Conservation (phyloP, 92 coral and sea anemone genomes). For the Zoanthus solanderi region DNA sequence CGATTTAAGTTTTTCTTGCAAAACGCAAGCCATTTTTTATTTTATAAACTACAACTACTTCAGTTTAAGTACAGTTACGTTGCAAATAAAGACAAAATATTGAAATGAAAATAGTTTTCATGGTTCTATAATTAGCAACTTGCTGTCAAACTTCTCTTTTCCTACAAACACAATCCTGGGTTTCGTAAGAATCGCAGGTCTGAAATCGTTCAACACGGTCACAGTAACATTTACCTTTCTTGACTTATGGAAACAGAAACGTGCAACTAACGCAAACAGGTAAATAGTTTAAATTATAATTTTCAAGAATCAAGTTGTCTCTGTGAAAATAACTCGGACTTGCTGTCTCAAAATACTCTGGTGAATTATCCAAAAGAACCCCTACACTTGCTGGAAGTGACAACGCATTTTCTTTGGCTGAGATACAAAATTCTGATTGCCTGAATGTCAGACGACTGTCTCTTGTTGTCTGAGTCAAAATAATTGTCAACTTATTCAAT, state of each 20-base stretch:
- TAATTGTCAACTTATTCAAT: not conserved
- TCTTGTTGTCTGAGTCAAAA: too few relatives aligned
- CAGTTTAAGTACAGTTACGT: not conserved
- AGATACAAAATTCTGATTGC: too few relatives aligned
- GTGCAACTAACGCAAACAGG: not conserved
- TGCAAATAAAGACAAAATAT: not conserved
- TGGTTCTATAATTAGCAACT: not conserved
- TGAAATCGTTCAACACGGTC: not conserved
- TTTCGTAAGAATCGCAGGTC: not conserved
- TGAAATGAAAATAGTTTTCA: not conserved
- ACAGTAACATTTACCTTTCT: not conserved
- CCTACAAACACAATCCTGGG: not conserved
- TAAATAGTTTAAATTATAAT: not conserved
- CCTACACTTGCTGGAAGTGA: too few relatives aligned
- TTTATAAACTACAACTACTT: too few relatives aligned
- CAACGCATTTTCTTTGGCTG: too few relatives aligned
- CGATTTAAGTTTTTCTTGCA: too few relatives aligned
- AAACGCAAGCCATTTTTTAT: too few relatives aligned
- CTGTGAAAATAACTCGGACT: too few relatives aligned
- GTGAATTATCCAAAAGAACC: too few relatives aligned
- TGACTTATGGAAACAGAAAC: not conserved
- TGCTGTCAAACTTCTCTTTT: not conserved
- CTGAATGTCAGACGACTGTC: too few relatives aligned
- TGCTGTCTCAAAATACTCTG: too few relatives aligned
- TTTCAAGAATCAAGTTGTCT: not conserved